Evolutionary conservation across 2,113 vertebrate genomes (phyloP), one percentile per base, ranked within the genome.

Genomic region (Bucco capensis): DNA sequence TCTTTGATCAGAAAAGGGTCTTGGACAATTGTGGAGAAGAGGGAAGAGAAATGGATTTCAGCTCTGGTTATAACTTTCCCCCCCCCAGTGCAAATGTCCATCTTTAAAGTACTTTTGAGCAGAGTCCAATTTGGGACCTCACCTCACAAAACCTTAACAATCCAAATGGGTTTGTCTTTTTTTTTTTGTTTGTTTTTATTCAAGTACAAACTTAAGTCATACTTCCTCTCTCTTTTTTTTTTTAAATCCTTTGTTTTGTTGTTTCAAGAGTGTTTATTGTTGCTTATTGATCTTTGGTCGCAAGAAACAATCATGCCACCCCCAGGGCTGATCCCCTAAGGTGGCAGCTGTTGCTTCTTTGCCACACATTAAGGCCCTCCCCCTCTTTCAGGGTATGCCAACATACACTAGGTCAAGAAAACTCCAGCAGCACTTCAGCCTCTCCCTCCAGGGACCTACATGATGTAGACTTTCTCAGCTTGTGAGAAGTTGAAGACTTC

Each of bases 401-500:
- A 94, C 42, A 96, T 78, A 94, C 86, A 89, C 91, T 89, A 87
- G 58, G 92, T 96, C 95, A 6, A 95, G n/a, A n/a, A 86, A 94
- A 93, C 53, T 92, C 91, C 94, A 64, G 92, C 74, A 93, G 97
- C 96, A 97, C 93, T 95, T 95, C 66, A 72, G 83, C 83, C 2
- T 4, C 54, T 76, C 40, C 15, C 86, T 62, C 51, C 33, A 65
- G 1, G 70, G 89, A 97, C 98, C 98, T 98, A 99, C 99, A 99
- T 99, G 97, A 99, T 99, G 97, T 99, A 99, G 90, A 99, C 99
- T 92, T 99, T 99, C 98, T 99, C 99, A 86, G 99, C 99, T 97
- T 99, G 99, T 96, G 99, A 99, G 98, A 99, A 99, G 98, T 98
- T 99, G 98, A 99, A 99, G 96, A 99, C 98, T 97, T 99, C 99